Conservation (phyloP, 2,888 invertebrate species). For the Achlya flavicornis region DNA sequence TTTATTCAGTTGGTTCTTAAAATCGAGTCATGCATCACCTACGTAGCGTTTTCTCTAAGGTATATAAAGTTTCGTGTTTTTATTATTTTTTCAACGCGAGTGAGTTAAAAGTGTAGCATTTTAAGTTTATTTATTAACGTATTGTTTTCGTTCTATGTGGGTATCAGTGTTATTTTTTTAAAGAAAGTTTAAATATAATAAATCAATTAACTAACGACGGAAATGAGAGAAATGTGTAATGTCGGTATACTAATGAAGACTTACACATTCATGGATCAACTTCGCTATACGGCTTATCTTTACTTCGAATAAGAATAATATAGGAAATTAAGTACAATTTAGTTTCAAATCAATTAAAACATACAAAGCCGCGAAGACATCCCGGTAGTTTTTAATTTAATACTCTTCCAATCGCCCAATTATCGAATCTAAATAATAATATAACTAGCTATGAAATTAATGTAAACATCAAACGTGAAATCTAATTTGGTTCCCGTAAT, state of each 20-base stretch:
- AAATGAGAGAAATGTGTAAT: background rate
- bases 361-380: background rate
- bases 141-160: conserved; percentile 9
- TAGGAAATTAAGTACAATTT: too few relatives aligned
- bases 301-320: too few relatives aligned
- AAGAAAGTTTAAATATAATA: background rate
- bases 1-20: conserved; percentile 58
- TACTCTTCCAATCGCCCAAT: background rate
- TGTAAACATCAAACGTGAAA: conserved; percentile 4
- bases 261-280: background rate
- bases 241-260: background rate
- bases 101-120: conserved; percentile 17
- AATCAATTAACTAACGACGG: background rate
- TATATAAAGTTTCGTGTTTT: conserved; percentile 41
- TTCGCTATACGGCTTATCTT: too few relatives aligned
- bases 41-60: conserved; percentile 76
- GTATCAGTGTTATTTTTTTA: background rate
- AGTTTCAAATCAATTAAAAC: background rate
- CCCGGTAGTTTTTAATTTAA: background rate
- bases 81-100: conserved; percentile 29
- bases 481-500: background rate
- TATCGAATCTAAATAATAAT: background rate
- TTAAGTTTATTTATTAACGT: conserved; percentile 22
- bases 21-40: conserved; percentile 76
- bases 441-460: background rate